phyloP scores from a whole-genome alignment of 2,113 vertebrate genomes.

The Laticauda colubrina region DNA sequence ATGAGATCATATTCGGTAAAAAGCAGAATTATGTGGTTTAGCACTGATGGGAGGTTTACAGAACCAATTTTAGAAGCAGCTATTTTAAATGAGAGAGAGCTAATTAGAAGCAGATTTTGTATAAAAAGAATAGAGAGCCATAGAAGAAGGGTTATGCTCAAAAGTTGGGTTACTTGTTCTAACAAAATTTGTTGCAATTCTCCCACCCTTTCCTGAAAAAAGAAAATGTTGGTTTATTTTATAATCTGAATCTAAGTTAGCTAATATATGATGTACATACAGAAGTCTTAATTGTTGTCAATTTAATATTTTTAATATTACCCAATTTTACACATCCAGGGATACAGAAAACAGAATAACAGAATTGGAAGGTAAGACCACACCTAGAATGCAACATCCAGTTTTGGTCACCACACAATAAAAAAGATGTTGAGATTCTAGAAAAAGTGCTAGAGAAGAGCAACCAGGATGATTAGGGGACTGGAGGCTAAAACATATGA shows the following conservation, averaged over 20 bases:
- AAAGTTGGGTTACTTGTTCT: not conserved
- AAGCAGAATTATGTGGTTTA: constrained; percentile 4
- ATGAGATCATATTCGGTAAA: fast-evolving
- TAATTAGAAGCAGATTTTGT: constrained; percentile 29
- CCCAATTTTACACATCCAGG: not conserved
- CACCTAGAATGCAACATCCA: too few species aligned
- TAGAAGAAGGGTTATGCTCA: constrained; percentile 18
- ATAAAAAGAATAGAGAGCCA: constrained; percentile 16
- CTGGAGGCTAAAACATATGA: too few species aligned
- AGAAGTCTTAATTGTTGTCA: not conserved
- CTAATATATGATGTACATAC: not conserved
- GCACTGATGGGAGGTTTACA: not conserved
- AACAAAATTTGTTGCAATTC: not conserved
- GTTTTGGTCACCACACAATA: too few species aligned
- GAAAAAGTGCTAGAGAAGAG: too few species aligned
- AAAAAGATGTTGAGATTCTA: too few species aligned
- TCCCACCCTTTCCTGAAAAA: not conserved
- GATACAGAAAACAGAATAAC: not conserved
- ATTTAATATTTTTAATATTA: not conserved
- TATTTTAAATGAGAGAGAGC: not conserved
- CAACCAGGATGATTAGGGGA: too few species aligned
- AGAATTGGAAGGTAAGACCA: not conserved
- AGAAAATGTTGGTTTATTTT: not conserved
- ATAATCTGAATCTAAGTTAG: not conserved
- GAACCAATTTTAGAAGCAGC: not conserved